Conservation (phyloP, 2,113 vertebrate species). For the Phaetusa simplex region DNA sequence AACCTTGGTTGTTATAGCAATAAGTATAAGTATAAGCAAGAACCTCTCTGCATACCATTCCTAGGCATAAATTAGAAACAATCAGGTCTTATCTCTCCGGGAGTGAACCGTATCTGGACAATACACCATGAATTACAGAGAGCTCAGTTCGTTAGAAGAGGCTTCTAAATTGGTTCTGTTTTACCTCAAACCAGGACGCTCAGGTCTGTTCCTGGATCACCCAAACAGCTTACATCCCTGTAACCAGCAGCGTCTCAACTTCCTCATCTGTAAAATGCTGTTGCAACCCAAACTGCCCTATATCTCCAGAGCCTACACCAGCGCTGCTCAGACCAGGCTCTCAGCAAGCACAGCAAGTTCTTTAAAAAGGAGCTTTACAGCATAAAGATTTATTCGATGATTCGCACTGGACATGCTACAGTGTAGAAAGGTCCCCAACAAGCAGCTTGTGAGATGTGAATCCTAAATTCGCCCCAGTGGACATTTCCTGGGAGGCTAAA, state of each 20-base stretch:
- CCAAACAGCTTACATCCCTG: not conserved
- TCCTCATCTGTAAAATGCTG: not conserved
- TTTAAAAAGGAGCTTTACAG: not conserved
- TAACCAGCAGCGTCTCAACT: not conserved
- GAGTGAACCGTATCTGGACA: not conserved
- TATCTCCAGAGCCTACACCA: not conserved
- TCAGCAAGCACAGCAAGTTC: not conserved
- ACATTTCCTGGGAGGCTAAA: not conserved
- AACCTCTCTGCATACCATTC: not conserved
- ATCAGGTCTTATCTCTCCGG: not conserved
- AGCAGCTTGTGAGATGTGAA: not conserved
- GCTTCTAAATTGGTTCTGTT: not conserved
- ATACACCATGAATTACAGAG: not conserved
- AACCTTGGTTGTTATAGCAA: not conserved
- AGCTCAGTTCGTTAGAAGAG: not conserved
- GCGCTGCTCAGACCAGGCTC: not conserved
- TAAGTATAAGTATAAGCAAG: not conserved
- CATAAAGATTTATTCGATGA: not conserved
- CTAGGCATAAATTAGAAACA: not conserved
- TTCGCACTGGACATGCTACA: accelerated
- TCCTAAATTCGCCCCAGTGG: not conserved
- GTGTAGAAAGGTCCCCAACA: not conserved
- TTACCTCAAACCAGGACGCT: not conserved
- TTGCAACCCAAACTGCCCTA: not conserved
- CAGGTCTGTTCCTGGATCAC: not conserved